Conservation (phyloP, 2,113 vertebrate species). For the Chauna torquata region DNA sequence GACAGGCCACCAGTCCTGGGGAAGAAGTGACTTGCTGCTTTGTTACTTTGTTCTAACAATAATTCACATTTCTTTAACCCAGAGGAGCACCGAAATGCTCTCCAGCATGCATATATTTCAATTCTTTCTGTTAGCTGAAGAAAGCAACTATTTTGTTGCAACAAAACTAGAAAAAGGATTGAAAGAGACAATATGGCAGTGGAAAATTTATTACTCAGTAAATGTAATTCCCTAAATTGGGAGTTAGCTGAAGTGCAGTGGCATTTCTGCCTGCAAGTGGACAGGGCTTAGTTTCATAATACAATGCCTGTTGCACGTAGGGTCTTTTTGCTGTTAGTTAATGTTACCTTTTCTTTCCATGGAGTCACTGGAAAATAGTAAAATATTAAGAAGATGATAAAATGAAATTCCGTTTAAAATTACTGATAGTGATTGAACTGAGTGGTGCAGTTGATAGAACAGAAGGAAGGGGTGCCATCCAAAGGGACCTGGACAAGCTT, state of each 20-base stretch:
- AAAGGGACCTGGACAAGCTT: too few species aligned
- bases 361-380: neutral
- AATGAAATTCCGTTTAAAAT: neutral
- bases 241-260: neutral
- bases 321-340: neutral
- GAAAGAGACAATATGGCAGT: neutral
- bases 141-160: neutral
- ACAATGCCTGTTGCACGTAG: neutral
- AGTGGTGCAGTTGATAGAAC: too few species aligned
- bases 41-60: neutral
- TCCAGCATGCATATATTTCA: neutral
- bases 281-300: neutral
- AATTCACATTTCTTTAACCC: conserved; percentile 8
- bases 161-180: neutral
- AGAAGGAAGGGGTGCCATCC: too few species aligned
- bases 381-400: neutral
- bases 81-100: neutral
- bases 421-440: neutral
- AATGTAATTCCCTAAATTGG: neutral
- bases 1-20: neutral
- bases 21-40: neutral
- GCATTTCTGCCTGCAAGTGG: neutral
- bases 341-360: neutral
- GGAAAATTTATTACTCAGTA: neutral
- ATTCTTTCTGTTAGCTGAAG: neutral